phyloP scores from a whole-genome alignment of 1,140 invertebrate genomes.

The Ceratoteleas bidentatus region DNA sequence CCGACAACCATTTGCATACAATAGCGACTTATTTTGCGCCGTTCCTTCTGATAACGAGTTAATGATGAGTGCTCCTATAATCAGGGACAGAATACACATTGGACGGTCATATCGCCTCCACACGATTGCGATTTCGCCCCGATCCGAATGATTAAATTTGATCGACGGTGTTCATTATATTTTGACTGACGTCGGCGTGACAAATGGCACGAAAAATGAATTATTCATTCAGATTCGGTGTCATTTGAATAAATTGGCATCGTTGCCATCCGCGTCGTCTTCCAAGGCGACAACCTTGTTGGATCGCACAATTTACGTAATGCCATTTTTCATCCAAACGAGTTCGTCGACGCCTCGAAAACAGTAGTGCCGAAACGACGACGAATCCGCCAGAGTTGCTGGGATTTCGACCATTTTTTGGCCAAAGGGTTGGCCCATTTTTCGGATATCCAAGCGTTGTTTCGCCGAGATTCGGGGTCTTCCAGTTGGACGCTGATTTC shows the following conservation, averaged over 20 bases:
- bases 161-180: slow-evolving; percentile 40
- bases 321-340: slow-evolving; percentile 43
- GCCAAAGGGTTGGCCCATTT: slow-evolving; percentile 14
- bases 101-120: slow-evolving; percentile 32
- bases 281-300: slow-evolving; percentile 39
- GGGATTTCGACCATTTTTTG: slow-evolving; percentile 1
- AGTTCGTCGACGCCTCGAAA: slow-evolving; percentile 36
- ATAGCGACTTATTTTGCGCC: slow-evolving; percentile 56
- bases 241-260: slow-evolving; percentile 51
- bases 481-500: slow-evolving; percentile 2
- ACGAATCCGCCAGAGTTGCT: background rate
- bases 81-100: slow-evolving; percentile 62
- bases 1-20: slow-evolving; percentile 60
- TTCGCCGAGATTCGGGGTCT: background rate
- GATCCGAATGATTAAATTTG: slow-evolving; percentile 19
- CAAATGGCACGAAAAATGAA: slow-evolving; percentile 45
- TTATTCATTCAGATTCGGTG: slow-evolving; percentile 48
- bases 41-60: slow-evolving; percentile 61
- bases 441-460: slow-evolving; percentile 39
- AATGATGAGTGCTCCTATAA: slow-evolving; percentile 64
- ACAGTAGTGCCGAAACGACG: slow-evolving; percentile 40
- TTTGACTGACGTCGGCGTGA: slow-evolving; percentile 29
- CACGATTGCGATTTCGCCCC: too few relatives aligned
- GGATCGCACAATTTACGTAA: slow-evolving; percentile 41
- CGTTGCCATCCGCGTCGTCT: slow-evolving; percentile 26